Conservation (phyloP, 2,797 vertebrate species). For the Alca torda region DNA sequence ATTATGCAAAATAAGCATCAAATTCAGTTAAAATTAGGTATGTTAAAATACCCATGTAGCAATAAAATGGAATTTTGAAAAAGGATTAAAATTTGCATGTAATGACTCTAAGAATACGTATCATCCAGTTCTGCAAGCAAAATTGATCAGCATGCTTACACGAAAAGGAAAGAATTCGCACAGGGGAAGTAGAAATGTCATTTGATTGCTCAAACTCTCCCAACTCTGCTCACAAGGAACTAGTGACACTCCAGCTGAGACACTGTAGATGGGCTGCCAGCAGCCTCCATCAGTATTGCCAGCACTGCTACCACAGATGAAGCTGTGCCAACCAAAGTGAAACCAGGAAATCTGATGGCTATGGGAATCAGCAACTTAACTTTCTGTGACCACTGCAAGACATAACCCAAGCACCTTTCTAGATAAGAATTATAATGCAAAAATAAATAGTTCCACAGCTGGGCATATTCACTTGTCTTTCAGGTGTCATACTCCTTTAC, state of each 20-base stretch:
- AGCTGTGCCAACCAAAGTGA: neutral
- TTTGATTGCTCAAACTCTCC: neutral
- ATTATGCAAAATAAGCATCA: neutral
- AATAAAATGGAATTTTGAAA: neutral
- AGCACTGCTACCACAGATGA: neutral
- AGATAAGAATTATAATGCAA: neutral
- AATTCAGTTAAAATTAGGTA: neutral
- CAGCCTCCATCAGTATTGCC: neutral
- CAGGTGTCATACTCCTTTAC: neutral
- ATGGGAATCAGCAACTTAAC: neutral
- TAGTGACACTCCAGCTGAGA: neutral
- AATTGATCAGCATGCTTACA: neutral
- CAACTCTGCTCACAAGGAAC: neutral
- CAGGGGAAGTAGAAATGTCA: neutral
- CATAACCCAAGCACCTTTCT: neutral
- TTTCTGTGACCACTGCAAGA: neutral
- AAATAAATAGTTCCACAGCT: neutral
- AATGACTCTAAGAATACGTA: neutral
- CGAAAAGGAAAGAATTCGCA: neutral
- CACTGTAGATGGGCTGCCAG: neutral
- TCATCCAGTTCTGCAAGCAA: neutral
- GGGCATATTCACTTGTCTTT: neutral
- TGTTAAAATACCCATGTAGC: neutral
- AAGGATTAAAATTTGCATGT: neutral
- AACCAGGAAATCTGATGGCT: neutral